Conservation (phyloP, 2,888 invertebrate species). For the Orthonychiurus folsomi region DNA sequence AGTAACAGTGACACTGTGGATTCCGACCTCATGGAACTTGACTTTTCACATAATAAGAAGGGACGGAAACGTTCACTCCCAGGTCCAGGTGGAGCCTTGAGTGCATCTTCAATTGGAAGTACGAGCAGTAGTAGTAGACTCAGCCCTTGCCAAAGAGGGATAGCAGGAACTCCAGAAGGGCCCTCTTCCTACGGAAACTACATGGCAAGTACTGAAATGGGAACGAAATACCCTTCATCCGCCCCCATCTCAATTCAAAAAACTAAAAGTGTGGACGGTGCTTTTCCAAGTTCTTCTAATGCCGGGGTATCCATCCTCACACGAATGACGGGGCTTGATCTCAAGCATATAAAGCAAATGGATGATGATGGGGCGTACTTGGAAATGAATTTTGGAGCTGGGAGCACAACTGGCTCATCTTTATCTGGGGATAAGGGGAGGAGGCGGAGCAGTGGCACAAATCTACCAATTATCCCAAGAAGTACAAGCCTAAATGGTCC, state of each 20-base stretch:
- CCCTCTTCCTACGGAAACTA: slow-evolving; percentile 13
- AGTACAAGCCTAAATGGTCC: slow-evolving; percentile 1
- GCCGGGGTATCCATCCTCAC: slow-evolving; percentile 30
- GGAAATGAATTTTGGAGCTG: slow-evolving; percentile 33
- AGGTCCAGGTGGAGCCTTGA: slow-evolving; percentile 29
- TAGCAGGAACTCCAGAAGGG: slow-evolving; percentile 19
- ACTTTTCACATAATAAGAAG: slow-evolving; percentile 38
- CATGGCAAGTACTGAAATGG: slow-evolving; percentile 11
- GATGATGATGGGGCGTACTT: slow-evolving; percentile 37
- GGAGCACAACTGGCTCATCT: not conserved
- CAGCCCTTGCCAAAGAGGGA: slow-evolving; percentile 31
- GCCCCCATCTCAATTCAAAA: slow-evolving; percentile 37
- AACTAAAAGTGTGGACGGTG: slow-evolving; percentile 20
- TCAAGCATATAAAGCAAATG: slow-evolving; percentile 38
- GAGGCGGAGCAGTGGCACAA: slow-evolving; percentile 6
- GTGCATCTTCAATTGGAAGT: slow-evolving; percentile 28
- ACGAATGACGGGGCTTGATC: slow-evolving; percentile 38
- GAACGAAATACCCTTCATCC: slow-evolving; percentile 30
- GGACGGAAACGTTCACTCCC: slow-evolving; percentile 37
- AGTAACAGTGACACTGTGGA: slow-evolving; percentile 32
- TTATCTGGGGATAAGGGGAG: not conserved
- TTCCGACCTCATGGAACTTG: slow-evolving; percentile 39
- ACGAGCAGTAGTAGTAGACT: slow-evolving; percentile 29
- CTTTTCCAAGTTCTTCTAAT: slow-evolving; percentile 18
- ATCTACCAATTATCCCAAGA: slow-evolving; percentile 4